These are phyloP conservation scores for Callaeas wilsoni DNA, from an alignment of 2,113 vertebrate genomes.

Conservation along the genomic window DNA sequence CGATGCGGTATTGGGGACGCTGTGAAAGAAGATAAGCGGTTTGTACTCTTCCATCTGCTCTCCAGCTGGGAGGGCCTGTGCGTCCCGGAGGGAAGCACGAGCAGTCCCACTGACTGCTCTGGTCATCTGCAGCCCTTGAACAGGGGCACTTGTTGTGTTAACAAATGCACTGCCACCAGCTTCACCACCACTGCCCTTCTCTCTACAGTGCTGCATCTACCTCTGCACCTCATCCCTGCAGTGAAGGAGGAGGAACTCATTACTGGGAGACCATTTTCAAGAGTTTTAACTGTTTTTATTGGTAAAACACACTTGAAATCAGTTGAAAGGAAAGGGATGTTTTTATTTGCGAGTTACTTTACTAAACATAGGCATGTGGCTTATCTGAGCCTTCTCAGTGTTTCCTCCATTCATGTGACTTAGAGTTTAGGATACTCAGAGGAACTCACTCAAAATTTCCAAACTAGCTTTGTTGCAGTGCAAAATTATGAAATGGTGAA, in stretches of 20 bases:
- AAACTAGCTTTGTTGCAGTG: neutral
- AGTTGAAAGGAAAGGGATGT: neutral
- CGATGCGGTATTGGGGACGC: accelerated
- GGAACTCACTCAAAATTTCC: slow-evolving; percentile 32
- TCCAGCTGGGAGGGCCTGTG: neutral
- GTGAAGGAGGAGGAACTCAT: neutral
- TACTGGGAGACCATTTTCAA: neutral
- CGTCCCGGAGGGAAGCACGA: neutral
- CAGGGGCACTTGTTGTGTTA: neutral
- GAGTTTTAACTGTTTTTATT: neutral
- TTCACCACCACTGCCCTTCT: neutral
- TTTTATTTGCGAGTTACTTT: neutral
- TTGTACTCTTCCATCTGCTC: neutral
- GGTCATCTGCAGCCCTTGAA: neutral
- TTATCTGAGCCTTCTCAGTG: neutral
- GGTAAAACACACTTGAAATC: neutral
- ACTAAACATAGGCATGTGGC: slow-evolving; percentile 21
- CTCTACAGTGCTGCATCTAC: neutral
- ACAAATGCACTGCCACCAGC: neutral
- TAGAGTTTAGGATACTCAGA: neutral
- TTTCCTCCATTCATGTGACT: slow-evolving; percentile 47
- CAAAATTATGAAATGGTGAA: neutral
- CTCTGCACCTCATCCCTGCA: neutral
- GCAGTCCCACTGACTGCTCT: neutral
- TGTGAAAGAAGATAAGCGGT: neutral